Base-by-base conservation (phyloP, 2,888 invertebrate species). In the Spodoptera littoralis region DNA sequence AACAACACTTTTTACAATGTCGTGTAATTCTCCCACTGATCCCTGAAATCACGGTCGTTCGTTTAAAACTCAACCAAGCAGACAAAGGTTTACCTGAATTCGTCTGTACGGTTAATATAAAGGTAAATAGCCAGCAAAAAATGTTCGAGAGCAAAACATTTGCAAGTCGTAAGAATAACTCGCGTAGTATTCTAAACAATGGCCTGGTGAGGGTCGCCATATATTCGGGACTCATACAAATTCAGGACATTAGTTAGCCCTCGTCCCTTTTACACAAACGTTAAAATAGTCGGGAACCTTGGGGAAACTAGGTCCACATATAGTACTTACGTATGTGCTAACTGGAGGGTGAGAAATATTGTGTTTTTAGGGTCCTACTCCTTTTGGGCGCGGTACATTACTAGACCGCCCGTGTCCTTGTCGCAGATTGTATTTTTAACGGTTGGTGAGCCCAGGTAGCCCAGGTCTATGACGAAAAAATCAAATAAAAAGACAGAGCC, bases 171-270 rank as follows among this genome's bases (percentile, higher is more conserved):
- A 62, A 47, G 53, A 62, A 63, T 76, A 71, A 52, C 76, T 70
- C 47, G 50, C 52, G 49, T 56, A 56, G 49, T 54, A 55, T 70
- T 70, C 71, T 71, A 71, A 71, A 76, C 70, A 76, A 71, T 70
- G 54, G 70, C 2, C 18, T 44, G 22, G 61, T 44, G 52, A 56
- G 76, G 76, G 57, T 55, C 57, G 57, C 65, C 51, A 68, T 79
- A 72, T 64, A 76, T 79, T 76, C 30, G 53, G 48, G 65, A 48
- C 68, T 68, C 59, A 61, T 72, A 79, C 73, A 68, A 68, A 73
- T 76, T 73, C 60, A 46, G 50, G 46, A 51, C 77, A 79, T 76
- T 72, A 61, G 69, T 79, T 73, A 79, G 62, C 30, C 47, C 44
- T 52, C 46, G 72, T 46, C 65, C 77, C 65, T 72, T 67, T 55